Base-by-base conservation (phyloP, 1,140 invertebrate species). In the Orchesella cincta region DNA sequence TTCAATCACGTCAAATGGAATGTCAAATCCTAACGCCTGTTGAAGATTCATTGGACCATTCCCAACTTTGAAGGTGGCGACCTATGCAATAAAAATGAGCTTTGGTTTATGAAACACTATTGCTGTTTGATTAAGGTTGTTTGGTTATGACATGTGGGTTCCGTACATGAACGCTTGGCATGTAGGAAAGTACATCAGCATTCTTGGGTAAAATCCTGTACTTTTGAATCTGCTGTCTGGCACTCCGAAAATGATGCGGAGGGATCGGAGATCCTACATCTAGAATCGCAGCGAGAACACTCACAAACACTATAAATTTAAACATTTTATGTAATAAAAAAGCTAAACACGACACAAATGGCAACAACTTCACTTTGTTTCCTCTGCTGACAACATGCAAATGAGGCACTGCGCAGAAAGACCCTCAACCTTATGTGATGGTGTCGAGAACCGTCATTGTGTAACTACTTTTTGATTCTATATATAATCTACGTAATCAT, bases 1-100 rank as follows among this genome's bases (percentile, higher is more conserved):
- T 8, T 29, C 2, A 12, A 67, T 67, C 5, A 67, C 62, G 33
- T 67, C 31, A 1, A 12, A 33, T 14, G 62, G 62, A 33, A 67
- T 33, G 31, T 67, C 62, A 31, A 8, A 67, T 3, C 62, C 62
- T n/a, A 67, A 33, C 12, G 33, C 8, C 8, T 33, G 29, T 67
- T 31, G 62, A 8, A 67, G 31, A 67, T 67, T 33, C 14, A 67
- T 12, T 46, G 62, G 31, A 8, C 29, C 62, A 1, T 2, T 8
- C 26, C 62, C 62, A 5, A 67, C 62, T 67, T 33, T 29, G 62
- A 67, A 67, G 8, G 62, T 31, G 12, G 62, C 8, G 2, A 67
- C 62, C 62, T 67, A 23, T 67, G n/a, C 26, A 33, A 8, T 67
- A 67, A 67, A 67, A 67, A 67, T 29, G 26, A 67, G n/a, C 8